Conservation (phyloP, 1,140 invertebrate species). For the Tetraneura akinire region DNA sequence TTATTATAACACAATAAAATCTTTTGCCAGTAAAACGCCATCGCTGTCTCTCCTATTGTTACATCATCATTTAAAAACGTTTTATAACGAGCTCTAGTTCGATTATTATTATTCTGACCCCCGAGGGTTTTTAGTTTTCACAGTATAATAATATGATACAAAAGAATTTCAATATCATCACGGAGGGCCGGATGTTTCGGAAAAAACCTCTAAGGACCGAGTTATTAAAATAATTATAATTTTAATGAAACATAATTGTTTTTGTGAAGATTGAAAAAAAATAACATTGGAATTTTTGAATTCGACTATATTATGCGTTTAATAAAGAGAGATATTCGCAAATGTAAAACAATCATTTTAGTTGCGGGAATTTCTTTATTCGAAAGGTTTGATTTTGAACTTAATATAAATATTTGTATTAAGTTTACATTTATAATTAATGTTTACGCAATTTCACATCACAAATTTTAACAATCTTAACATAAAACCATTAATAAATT, state of each 20-base stretch:
- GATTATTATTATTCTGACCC: slow-evolving; percentile 25
- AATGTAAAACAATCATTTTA: background rate
- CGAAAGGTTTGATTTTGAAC: background rate
- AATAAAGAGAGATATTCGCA: background rate
- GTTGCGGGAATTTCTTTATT: background rate
- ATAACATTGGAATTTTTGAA: background rate
- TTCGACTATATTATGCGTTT: background rate
- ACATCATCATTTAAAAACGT: slow-evolving; percentile 34
- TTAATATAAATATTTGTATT: background rate
- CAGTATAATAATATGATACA: background rate
- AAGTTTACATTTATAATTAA: background rate
- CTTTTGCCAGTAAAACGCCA: slow-evolving; percentile 6
- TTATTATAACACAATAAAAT: slow-evolving; percentile 32
- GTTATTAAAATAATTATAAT: slow-evolving; percentile 45
- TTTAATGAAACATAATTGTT: slow-evolving; percentile 41
- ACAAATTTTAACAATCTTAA: too few species aligned
- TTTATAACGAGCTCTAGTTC: slow-evolving; percentile 34
- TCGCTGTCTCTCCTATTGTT: slow-evolving; percentile 22
- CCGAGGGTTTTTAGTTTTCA: slow-evolving; percentile 30
- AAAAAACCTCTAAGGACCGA: background rate
- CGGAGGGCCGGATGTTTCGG: background rate
- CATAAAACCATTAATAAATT: too few species aligned
- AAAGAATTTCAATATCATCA: slow-evolving; percentile 48
- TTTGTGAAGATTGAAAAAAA: background rate
- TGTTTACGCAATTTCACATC: too few species aligned